These are phyloP conservation scores for Cyaniris semiargus DNA, from an alignment of 2,888 invertebrate genomes.

Conservation along the genomic window DNA sequence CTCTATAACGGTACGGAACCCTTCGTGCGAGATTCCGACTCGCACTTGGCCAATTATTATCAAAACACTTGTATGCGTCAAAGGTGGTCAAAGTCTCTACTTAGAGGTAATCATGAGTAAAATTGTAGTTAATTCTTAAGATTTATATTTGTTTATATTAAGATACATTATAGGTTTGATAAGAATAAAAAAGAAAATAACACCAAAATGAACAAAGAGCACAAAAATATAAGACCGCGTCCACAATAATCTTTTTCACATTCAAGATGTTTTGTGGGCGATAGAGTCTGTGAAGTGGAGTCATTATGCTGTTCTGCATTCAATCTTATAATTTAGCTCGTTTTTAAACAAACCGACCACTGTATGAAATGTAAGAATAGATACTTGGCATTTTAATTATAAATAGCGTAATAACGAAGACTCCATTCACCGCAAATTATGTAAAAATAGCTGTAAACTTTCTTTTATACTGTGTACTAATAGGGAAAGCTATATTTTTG, in stretches of 20 bases:
- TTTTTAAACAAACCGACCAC: slow-evolving; percentile 55
- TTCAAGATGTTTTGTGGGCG: slow-evolving; percentile 70
- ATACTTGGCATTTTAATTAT: slow-evolving; percentile 45
- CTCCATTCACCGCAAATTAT: slow-evolving; percentile 34
- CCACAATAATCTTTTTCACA: slow-evolving; percentile 51
- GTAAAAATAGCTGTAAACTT: slow-evolving; percentile 25
- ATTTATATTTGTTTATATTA: not conserved
- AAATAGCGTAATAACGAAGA: slow-evolving; percentile 39
- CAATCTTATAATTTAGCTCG: slow-evolving; percentile 65
- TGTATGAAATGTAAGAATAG: slow-evolving; percentile 44
- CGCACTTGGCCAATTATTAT: no score
- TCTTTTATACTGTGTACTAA: not conserved
- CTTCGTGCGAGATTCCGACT: no score
- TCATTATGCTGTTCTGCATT: slow-evolving; percentile 68
- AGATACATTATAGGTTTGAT: not conserved
- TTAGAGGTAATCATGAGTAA: not conserved
- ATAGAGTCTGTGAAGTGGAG: slow-evolving; percentile 60
- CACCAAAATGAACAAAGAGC: not conserved
- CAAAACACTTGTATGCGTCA: not conserved
- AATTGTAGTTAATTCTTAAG: not conserved
- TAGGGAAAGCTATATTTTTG: not conserved
- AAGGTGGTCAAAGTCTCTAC: not conserved
- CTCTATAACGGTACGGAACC: no score
- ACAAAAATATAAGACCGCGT: slow-evolving; percentile 41
- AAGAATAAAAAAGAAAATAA: not conserved